Evolutionary conservation across 2,113 vertebrate species (phyloP).

Genomic region (Acrocephalus arundinaceus): DNA sequence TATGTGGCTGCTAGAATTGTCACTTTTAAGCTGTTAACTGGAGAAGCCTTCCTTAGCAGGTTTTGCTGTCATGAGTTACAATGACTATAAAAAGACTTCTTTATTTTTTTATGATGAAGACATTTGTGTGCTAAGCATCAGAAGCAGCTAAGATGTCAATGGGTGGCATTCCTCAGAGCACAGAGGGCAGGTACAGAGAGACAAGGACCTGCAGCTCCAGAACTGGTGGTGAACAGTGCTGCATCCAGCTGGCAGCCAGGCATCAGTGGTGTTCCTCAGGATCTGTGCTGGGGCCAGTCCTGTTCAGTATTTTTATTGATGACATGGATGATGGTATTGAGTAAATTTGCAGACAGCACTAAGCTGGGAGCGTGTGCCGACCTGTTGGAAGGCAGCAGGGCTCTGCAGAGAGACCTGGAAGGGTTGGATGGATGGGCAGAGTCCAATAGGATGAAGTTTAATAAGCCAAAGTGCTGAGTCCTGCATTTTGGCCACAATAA

Average conservation of each 20-base stretch:
- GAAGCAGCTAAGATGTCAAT: neutral
- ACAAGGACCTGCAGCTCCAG: neutral
- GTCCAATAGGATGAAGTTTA: neutral
- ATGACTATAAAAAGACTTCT: neutral
- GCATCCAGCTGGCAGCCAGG: neutral
- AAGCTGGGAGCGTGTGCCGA: neutral
- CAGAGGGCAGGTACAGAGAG: neutral
- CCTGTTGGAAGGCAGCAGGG: neutral
- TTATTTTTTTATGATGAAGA: slow-evolving; percentile 10
- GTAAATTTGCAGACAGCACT: neutral
- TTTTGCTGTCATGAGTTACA: neutral
- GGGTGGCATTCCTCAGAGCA: neutral
- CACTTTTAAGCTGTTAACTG: neutral
- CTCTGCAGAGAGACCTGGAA: neutral
- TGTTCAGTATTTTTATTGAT: neutral
- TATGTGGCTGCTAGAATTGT: neutral
- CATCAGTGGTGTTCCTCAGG: neutral
- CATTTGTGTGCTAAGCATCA: neutral
- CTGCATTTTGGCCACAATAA: neutral
- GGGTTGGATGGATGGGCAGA: neutral
- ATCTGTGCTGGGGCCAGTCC: neutral
- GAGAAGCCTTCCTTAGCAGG: neutral
- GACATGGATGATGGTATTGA: neutral
- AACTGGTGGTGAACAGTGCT: neutral
- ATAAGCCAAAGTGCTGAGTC: neutral